Conservation (phyloP, 2,113 vertebrate genomes). For the Kryptolebias marmoratus region DNA sequence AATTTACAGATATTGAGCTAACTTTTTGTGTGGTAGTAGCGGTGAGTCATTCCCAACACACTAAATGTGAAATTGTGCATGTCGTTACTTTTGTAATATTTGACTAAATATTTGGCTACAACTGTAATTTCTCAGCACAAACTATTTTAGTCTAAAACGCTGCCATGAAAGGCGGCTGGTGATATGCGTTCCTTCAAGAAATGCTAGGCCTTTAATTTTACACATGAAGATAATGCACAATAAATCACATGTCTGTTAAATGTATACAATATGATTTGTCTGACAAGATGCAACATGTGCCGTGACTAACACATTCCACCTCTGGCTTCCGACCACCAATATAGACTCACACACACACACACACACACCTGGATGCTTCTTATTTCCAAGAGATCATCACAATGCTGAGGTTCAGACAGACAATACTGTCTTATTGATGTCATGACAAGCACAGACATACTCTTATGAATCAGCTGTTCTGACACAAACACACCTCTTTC, state of each 20-base stretch:
- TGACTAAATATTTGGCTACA: too few species aligned
- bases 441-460: conserved; percentile 41
- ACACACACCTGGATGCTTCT: conserved; percentile 57
- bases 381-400: conserved; percentile 45
- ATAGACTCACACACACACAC: not conserved
- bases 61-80: too few species aligned
- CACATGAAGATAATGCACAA: conserved; percentile 19
- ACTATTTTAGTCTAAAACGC: too few species aligned
- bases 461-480: conserved; percentile 50
- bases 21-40: too few species aligned
- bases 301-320: conserved; percentile 69
- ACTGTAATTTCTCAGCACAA: not conserved
- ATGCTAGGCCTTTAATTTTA: not conserved
- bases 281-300: conserved; percentile 60
- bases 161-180: too few species aligned
- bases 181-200: too few species aligned
- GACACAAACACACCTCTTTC: conserved; percentile 41
- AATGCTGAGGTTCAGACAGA: conserved; percentile 29
- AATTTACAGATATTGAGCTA: too few species aligned
- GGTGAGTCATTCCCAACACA: too few species aligned
- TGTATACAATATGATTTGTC: conserved; percentile 25
- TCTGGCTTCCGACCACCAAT: conserved; percentile 13
- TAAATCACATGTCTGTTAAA: conserved; percentile 38
- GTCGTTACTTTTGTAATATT: too few species aligned
- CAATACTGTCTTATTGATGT: conserved; percentile 42